These are phyloP conservation scores for Lytechinus variegatus DNA, from an alignment of 35 echinoderm and acorn worm genomes.

Conservation along the genomic window DNA sequence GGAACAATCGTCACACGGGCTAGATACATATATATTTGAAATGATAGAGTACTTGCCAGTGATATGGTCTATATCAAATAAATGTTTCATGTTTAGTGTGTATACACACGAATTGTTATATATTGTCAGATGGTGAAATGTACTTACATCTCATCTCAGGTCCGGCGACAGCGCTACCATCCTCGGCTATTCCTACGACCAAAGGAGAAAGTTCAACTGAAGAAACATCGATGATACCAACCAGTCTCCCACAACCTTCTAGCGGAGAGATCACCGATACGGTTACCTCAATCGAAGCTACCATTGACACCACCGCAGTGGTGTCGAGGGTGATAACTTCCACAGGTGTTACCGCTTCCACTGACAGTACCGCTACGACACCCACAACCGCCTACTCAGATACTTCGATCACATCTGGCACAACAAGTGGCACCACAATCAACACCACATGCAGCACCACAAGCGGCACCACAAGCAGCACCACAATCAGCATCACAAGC, in stretches of 20 bases:
- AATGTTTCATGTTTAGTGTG: too few relatives aligned
- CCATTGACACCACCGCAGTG: background rate
- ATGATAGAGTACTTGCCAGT: too few relatives aligned
- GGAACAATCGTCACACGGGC: too few relatives aligned
- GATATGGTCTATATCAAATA: too few relatives aligned
- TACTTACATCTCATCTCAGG: background rate
- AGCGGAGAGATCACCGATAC: background rate
- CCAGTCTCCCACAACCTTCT: background rate
- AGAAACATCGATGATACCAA: background rate
- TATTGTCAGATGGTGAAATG: too few relatives aligned
- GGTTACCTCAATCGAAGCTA: background rate
- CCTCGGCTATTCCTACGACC: background rate
- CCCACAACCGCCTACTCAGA: background rate
- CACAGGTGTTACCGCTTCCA: background rate
- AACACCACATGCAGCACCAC: too few relatives aligned
- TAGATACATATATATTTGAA: too few relatives aligned
- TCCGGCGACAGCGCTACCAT: background rate
- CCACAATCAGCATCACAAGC: too few relatives aligned
- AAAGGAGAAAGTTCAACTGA: background rate
- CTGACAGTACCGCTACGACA: background rate
- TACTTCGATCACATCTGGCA: background rate
- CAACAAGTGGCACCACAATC: background rate
- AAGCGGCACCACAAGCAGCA: too few relatives aligned
- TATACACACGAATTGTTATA: too few relatives aligned
- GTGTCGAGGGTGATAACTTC: background rate